Conservation (phyloP, 2,797 vertebrate species). For the Lepus townsendii region DNA sequence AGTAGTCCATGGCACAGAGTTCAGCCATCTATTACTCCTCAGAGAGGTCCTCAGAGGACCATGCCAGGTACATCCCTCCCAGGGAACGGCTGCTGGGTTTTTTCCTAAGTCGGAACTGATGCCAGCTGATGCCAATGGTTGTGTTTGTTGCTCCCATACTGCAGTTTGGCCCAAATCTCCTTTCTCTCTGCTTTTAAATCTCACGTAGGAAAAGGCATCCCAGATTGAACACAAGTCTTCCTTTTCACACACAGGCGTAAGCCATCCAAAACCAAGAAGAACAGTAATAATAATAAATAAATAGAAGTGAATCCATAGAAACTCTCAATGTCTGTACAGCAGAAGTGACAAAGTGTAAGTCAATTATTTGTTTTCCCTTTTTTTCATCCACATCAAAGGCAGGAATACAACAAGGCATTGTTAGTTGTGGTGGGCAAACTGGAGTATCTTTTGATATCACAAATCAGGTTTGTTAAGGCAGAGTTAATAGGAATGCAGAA, state of each 20-base stretch:
- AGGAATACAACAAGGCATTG: slow-evolving; percentile 92
- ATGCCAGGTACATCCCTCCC: slow-evolving; percentile 74
- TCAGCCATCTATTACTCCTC: slow-evolving; percentile 81
- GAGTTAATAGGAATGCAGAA: slow-evolving; percentile 93
- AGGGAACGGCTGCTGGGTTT: slow-evolving; percentile 67
- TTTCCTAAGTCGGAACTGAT: slow-evolving; percentile 70
- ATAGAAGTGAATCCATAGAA: slow-evolving; percentile 90
- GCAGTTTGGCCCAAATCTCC: slow-evolving; percentile 77
- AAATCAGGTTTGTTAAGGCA: slow-evolving; percentile 94
- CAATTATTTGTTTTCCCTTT: slow-evolving; percentile 93
- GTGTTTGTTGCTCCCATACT: slow-evolving; percentile 75
- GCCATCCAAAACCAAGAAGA: slow-evolving; percentile 81
- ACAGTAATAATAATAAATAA: slow-evolving; percentile 85
- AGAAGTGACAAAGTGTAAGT: slow-evolving; percentile 89
- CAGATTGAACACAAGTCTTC: slow-evolving; percentile 84
- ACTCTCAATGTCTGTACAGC: slow-evolving; percentile 88
- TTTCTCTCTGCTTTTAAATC: slow-evolving; percentile 85
- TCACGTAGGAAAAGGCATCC: slow-evolving; percentile 83
- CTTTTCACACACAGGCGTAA: slow-evolving; percentile 82
- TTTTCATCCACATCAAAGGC: slow-evolving; percentile 93
- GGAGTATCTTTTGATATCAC: slow-evolving; percentile 90
- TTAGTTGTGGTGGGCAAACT: slow-evolving; percentile 91
- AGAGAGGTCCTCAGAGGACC: slow-evolving; percentile 80
- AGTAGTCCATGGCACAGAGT: slow-evolving; percentile 77
- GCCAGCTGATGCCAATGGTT: slow-evolving; percentile 77